phyloP scores from a whole-genome alignment of 2,113 vertebrate species.

The Corvus hawaiiensis region DNA sequence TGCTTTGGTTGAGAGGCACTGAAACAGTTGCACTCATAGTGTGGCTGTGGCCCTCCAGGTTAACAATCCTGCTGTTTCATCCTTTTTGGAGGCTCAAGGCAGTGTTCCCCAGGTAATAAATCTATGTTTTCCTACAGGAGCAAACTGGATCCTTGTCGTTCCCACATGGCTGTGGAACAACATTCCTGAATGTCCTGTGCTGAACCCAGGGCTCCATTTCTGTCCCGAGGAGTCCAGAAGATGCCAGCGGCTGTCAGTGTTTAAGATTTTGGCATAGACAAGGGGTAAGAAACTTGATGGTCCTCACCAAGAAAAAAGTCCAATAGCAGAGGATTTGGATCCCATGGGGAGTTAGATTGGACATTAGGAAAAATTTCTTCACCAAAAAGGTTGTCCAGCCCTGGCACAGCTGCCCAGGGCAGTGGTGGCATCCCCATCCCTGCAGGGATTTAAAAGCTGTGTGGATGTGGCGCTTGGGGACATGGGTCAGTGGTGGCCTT shows the following conservation, averaged over 20 bases:
- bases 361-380: not conserved
- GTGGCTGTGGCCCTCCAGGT: not conserved
- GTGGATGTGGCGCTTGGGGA: not conserved
- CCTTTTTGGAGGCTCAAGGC: not conserved
- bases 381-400: accelerated
- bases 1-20: not conserved
- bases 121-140: not conserved
- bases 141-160: not conserved
- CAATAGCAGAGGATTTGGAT: not conserved
- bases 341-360: not conserved
- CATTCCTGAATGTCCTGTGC: not conserved
- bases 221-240: accelerated
- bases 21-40: accelerated
- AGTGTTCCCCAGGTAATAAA: not conserved
- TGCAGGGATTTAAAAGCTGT: accelerated
- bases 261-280: not conserved
- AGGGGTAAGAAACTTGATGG: not conserved
- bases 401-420: not conserved
- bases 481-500: not conserved
- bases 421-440: not conserved
- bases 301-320: not conserved
- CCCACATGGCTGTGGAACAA: not conserved
- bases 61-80: not conserved
- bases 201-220: not conserved
- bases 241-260: accelerated